Base-by-base conservation (phyloP, 2,797 vertebrate species). In the Clarias fuscus region DNA sequence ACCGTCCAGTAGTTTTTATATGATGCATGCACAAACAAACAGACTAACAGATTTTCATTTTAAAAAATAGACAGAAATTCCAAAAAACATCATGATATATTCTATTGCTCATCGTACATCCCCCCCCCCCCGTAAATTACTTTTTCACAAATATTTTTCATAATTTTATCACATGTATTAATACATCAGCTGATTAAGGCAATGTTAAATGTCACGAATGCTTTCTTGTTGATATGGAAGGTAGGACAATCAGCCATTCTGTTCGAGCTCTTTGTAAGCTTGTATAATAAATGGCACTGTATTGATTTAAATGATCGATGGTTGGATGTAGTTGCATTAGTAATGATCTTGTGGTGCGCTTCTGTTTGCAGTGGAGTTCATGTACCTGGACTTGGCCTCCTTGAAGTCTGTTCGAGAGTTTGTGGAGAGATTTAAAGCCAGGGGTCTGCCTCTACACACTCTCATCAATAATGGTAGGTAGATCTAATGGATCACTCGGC, bases 381-480 rank as follows among this genome's bases (percentile, higher is more conserved):
- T 96, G 77, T 96, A 94, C 85, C 88, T 97, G 86, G 96, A 99
- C 91, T 94, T 99, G 95, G 95, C 96, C 37, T 99, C 97, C 15
- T 93, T 97, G 92, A 95, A 92, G 48, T 98, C 97, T 3, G 93
- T 98, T 87, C 90, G 92, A 14, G 91, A 94, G 73, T 99, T 98
- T 89, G 97, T 92, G 6, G 92, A 94, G 88, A 84, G 2, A 10
- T 98, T 97, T 93, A 94, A 90, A 92, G 89, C 80, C 88, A 94
- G 93, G 92, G 90, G 92, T 4, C 93, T 96, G 40, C 95, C 95
- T 0, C 96, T 99, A 4, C 96, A 98, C 20, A 89, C 97, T 0
- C 94, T 99, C 88, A 92, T 99, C 70, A 98, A 98, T 93, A 99
- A 98, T 2, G 98, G 98, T 99, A 94, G 85, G 95, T 92, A 68